A percentile compares a stretch with the other conserved stretches of the same genome.
These are phyloP conservation scores for Lucifuga dentata DNA, from an alignment of 2,113 vertebrate genomes.

Conservation along the genomic window DNA sequence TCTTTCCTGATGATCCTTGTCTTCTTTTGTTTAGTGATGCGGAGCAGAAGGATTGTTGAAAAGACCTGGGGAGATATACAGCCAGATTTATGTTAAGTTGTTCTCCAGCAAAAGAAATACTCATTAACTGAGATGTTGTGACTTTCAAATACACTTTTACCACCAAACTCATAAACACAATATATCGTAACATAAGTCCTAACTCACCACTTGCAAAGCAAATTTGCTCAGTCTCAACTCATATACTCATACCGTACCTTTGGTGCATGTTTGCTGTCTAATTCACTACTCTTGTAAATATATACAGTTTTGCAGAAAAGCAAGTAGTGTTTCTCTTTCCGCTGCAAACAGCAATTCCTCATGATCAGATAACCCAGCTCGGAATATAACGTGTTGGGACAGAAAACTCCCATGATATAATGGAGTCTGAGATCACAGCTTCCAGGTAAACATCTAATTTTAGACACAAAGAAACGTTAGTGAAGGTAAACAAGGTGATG, in stretches of 20 bases:
- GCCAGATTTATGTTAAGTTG: constrained; percentile 19
- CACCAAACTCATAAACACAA: background rate
- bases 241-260: constrained; percentile 70
- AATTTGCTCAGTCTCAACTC: background rate
- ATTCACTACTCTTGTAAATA: constrained; percentile 2
- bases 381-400: constrained; percentile 20
- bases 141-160: constrained; percentile 6
- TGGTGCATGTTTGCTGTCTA: constrained; percentile 66
- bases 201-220: background rate
- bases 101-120: background rate
- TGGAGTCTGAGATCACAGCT: constrained; percentile 20
- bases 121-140: background rate
- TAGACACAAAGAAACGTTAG: constrained; percentile 63
- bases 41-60: constrained; percentile 77
- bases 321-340: background rate
- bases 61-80: constrained; percentile 83
- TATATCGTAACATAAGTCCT: background rate
- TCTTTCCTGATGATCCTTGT: constrained; percentile 84
- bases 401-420: constrained; percentile 20
- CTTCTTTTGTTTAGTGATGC: constrained; percentile 77
- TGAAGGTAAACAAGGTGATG: constrained; percentile 61
- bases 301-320: constrained; percentile 5
- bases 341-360: constrained; percentile 7
- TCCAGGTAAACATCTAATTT: constrained; percentile 65
- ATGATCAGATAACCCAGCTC: constrained; percentile 20